Evolutionary conservation across 2,797 vertebrate species (phyloP).

Genomic region (Avahi laniger): DNA sequence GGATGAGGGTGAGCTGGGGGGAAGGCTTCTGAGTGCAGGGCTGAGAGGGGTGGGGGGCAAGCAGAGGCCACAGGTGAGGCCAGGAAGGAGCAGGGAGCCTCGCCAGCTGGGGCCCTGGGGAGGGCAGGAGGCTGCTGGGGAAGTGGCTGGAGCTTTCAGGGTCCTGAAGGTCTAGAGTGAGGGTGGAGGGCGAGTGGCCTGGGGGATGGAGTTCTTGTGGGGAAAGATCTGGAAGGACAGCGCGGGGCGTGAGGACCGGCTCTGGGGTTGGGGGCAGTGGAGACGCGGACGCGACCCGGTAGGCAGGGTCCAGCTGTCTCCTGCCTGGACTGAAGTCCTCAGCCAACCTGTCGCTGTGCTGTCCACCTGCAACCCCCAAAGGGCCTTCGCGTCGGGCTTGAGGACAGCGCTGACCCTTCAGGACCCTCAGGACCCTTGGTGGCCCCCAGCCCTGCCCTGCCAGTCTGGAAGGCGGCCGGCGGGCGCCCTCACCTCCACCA

Average conservation of each 20-base stretch:
- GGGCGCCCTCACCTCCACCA: constrained; percentile 90
- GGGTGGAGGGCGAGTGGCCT: background rate
- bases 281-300: background rate
- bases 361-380: background rate
- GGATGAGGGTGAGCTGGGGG: background rate
- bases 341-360: background rate
- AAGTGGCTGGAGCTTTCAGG: background rate
- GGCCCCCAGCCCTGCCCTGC: background rate
- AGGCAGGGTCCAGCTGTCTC: background rate
- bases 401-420: background rate
- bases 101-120: background rate
- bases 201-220: background rate
- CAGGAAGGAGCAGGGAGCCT: no score
- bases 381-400: background rate
- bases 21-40: background rate
- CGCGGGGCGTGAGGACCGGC: no score
- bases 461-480: background rate
- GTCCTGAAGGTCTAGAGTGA: background rate
- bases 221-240: background rate
- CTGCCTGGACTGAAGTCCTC: background rate
- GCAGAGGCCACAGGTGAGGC: background rate
- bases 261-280: background rate
- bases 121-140: background rate
- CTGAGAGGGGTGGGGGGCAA: background rate
- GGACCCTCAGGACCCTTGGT: background rate